These are phyloP conservation scores for Tenthredo scrophulariae DNA, from an alignment of 2,888 invertebrate genomes.

Conservation along the genomic window DNA sequence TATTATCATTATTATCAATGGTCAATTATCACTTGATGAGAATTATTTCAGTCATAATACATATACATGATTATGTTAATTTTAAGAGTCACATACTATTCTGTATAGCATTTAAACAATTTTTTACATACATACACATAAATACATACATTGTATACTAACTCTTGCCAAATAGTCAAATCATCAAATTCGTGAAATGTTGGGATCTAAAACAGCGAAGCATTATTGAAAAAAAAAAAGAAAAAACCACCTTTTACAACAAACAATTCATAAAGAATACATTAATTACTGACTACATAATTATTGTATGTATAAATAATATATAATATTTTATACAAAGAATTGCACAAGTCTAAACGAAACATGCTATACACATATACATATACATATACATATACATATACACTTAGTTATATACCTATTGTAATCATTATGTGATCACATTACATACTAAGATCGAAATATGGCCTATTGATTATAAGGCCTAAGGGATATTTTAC, in stretches of 20 bases:
- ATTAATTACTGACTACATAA: neutral
- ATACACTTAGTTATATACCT: neutral
- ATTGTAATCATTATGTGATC: neutral
- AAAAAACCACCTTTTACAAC: neutral
- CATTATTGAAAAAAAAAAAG: neutral
- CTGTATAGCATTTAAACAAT: conserved; percentile 8
- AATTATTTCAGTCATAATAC: conserved; percentile 16
- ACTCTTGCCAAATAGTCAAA: neutral
- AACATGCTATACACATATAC: neutral
- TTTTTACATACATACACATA: neutral
- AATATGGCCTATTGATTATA: conserved; percentile 63
- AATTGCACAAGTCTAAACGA: neutral
- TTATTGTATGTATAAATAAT: neutral
- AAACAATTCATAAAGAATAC: neutral
- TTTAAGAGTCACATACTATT: neutral
- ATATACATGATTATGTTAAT: neutral
- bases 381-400: neutral
- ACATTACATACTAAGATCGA: conserved; percentile 50
- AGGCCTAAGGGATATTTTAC: conserved; percentile 72
- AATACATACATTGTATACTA: neutral
- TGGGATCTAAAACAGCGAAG: neutral
- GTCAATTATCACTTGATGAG: conserved; percentile 36
- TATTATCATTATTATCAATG: conserved; percentile 20
- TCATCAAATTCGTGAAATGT: neutral
- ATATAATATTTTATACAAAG: conserved; percentile 16